Base-by-base conservation (phyloP, 2,888 invertebrate species). In the Platypus cylindrus region DNA sequence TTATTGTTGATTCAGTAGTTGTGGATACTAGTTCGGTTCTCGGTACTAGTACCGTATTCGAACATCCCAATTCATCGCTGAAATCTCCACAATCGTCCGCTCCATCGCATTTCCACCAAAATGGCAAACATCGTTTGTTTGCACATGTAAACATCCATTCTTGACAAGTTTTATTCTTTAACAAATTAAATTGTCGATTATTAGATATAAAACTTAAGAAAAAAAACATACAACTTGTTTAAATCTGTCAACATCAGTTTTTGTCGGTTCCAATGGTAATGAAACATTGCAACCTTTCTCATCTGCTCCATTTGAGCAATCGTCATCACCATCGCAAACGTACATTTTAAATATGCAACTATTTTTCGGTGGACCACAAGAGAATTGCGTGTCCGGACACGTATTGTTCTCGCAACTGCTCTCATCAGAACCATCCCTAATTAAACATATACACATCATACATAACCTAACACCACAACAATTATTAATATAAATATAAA, bases 91-190 rank as follows among this genome's bases (percentile, higher is more conserved):
- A 85, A 49, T 85, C 85, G 47, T 78, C 69, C 2, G 79, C 75
- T 16, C 65, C 71, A 51, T 85, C 85, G 52, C 85, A 85, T 43
- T 79, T 73, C 85, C 82, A 82, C 78, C 80, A 80, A 43, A 75
- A 73, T 0, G 82, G 82, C 28, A 83, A 66, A 50, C 82, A 83
- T 54, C 73, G 75, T 7, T 64, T 68, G 47, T 78, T 78, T 12
- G 66, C 61, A 50, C 85, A 85, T 46, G 68, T 71, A 53, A 80
- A 84, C 82, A 82, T 83, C 79, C 80, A 83, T 43, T 78, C 75
- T 29, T 72, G 68, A 48, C 83, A 83, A 4, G 51, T 50, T 15
- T 52, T 51, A 37, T 56, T 56, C 61, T 56, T 34, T 4, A 43
- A 48, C 38, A 14, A 7, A 5, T 7, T 20, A 20, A 20, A 7